Conservation (phyloP, 2,888 invertebrate genomes). For the Carpatolechia fugitivella region DNA sequence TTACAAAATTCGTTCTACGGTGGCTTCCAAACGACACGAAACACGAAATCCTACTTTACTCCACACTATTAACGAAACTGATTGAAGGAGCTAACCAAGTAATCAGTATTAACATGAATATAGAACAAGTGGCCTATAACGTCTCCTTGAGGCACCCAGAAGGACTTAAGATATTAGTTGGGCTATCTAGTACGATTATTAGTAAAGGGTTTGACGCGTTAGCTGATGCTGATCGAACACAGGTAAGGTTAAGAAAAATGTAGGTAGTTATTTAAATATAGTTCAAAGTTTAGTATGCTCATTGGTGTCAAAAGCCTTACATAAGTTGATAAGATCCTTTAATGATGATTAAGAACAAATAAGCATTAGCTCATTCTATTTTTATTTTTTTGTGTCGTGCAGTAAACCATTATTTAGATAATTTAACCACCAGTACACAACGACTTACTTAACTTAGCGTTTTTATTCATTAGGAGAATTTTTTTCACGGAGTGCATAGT, state of each 20-base stretch:
- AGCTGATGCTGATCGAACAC: conserved; percentile 63
- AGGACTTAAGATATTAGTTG: conserved; percentile 49
- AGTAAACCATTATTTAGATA: no score
- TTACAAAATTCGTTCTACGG: conserved; percentile 52
- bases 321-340: not conserved
- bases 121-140: conserved; percentile 63
- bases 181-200: conserved; percentile 46
- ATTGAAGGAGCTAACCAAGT: conserved; percentile 58
- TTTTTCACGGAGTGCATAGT: no score
- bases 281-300: not conserved
- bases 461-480: no score
- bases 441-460: no score
- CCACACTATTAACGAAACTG: conserved; percentile 61
- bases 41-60: conserved; percentile 59
- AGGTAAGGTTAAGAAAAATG: conserved; percentile 40
- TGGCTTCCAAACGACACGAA: conserved; percentile 49
- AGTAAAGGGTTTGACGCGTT: conserved; percentile 62
- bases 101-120: conserved; percentile 56
- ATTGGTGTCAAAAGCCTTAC: not conserved
- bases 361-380: not conserved
- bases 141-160: conserved; percentile 57
- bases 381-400: no score
- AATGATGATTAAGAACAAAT: not conserved
- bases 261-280: not conserved
- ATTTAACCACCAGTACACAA: no score